phyloP scores from a whole-genome alignment of 2,888 invertebrate genomes.

The Tetanocera ferruginea region DNA sequence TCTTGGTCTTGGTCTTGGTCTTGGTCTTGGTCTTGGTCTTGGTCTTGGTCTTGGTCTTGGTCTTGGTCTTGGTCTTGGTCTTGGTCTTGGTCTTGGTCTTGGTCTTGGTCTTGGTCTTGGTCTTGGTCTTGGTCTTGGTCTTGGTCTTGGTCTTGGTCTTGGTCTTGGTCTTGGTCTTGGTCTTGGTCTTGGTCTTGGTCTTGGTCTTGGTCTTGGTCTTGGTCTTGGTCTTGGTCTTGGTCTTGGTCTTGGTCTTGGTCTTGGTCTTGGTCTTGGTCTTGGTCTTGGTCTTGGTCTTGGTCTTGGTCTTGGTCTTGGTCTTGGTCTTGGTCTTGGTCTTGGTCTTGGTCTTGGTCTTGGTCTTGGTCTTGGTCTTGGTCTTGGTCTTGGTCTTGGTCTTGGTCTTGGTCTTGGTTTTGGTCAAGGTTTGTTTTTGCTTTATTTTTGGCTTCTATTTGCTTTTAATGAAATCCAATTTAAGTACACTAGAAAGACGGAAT shows the following conservation, averaged over 20 bases:
- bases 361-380: neutral
- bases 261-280: too few relatives aligned
- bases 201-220: neutral
- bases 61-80: conserved; percentile 27
- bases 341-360: neutral
- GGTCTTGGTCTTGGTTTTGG: neutral
- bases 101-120: neutral
- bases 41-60: conserved; percentile 8
- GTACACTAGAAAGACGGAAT: too few relatives aligned
- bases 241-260: too few relatives aligned
- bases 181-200: neutral
- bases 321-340: neutral
- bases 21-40: neutral
- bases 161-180: neutral
- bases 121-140: neutral
- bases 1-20: conserved; percentile 1
- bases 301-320: too few relatives aligned
- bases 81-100: conserved; percentile 33
- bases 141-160: neutral
- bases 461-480: too few relatives aligned
- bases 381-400: neutral
- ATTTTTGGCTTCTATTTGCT: too few relatives aligned
- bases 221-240: neutral
- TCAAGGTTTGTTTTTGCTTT: too few relatives aligned
- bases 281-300: too few relatives aligned